Evolutionary conservation across 2,113 vertebrate genomes (phyloP), one percentile per base, ranked within the genome.

Genomic region (Microtus pennsylvanicus): DNA sequence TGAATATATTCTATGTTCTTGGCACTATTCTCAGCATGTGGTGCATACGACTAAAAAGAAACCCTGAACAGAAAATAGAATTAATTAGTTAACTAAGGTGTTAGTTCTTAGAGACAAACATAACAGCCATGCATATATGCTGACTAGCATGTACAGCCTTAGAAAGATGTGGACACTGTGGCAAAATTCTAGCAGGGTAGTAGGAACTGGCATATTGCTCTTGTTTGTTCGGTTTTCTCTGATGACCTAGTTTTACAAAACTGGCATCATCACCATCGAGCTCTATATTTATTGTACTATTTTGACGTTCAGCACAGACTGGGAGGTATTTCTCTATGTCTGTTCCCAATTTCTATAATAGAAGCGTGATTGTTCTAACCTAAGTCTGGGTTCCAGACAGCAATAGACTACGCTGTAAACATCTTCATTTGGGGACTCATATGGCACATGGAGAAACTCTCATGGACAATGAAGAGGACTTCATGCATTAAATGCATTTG

Each of bases 201-300:
- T 35, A 75, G 87, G 33, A 10, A 76, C 38, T 63, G 67, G 11
- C 12, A 9, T 19, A 55, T 69, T 10, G 30, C 24, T 93, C 75
- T 72, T 8, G 13, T 52, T 72, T 26, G 14, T 72, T 94, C 38
- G 38, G 87, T 58, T 89, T 89, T 52, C 17, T 55, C 26, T 87
- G 38, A 74, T 91, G 77, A 96, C 72, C 63, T n/a, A 90, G 75
- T 91, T 97, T 82, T 69, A 58, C 13, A 91, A 38, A 90, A 91
- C 28, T 97, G 67, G 65, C 81, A 91, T n/a, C 24, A 24, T 94
- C 38, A 26, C 42, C 35, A 77, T 81, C n/a, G 35, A 33, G 65
- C 33, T 58, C 3, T 69, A 9, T 24, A 69, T 75, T 85, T 92
- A 65, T 61, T 38, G 28, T 14, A 50, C 22, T 69, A 42, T 74